A percentile compares a stretch with the other conserved stretches of the same genome.
phyloP scores from a whole-genome alignment of 2,113 vertebrate genomes.

The Vicugna pacos region DNA sequence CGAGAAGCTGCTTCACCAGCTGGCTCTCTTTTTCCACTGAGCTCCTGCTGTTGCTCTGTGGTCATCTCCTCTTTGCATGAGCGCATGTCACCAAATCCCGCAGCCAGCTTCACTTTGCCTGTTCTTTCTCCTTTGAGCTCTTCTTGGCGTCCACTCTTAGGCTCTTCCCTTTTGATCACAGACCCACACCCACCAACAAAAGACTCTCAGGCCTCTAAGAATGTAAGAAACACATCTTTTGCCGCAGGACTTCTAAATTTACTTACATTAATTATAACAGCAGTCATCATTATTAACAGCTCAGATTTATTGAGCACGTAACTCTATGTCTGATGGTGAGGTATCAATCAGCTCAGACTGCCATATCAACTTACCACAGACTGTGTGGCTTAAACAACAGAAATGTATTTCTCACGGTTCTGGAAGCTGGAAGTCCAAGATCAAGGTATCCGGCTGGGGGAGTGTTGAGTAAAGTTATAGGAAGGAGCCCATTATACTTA shows the following conservation, averaged over 20 bases:
- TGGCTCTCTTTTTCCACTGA: neutral
- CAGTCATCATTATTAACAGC: neutral
- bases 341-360: neutral
- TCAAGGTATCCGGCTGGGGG: neutral
- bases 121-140: neutral
- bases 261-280: conserved; percentile 7
- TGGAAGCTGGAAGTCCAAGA: neutral
- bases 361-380: neutral
- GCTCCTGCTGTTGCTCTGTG: neutral
- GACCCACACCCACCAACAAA: neutral
- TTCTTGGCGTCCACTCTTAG: neutral
- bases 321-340: neutral
- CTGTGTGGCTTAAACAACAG: neutral
- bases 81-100: neutral
- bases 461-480: neutral
- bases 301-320: neutral
- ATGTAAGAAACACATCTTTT: conserved; percentile 13
- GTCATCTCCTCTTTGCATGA: neutral
- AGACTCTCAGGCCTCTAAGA: neutral
- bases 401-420: neutral
- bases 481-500: neutral
- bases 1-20: neutral
- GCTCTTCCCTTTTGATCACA: neutral
- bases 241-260: neutral
- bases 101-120: neutral